Evolutionary conservation across 2,797 vertebrate genomes (phyloP), one percentile per base, ranked within the genome.

Genomic region (Babyrousa celebensis): DNA sequence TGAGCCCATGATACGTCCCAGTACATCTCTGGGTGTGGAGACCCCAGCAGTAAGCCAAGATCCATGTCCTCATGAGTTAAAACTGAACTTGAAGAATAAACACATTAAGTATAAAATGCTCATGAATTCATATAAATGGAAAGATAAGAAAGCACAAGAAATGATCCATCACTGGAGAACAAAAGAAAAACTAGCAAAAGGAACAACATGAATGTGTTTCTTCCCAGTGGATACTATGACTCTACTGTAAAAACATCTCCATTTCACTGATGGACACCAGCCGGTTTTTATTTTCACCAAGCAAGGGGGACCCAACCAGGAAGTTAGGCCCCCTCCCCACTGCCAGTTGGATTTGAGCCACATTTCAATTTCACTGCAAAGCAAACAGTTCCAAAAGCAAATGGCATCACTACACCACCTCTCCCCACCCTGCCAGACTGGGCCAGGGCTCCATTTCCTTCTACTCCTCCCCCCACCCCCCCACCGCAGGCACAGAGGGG

Each of bases 51-150:
- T 14, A 84, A 85, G 70, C 25, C 58, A 89, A 36, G 25, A 48
- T 27, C 16, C 56, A 29, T 32, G 56, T 72, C 88, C 58, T 83
- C 36, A 17, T 12, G 9, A 83, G 17, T n/a, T 80, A 75, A 58
- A 70, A 82, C n/a, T 85, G 56, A 88, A 72, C n/a, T 36, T 52
- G 63, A 86, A 95, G 32, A 40, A 85, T 68, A 91, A 52, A 23
- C 9, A 67, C 5, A 56, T 74, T 21, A 82, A 77, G 18, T 27
- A 68, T 4, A 36, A 6, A 40, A 43, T 15, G 10, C 43, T 65
- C 52, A 79, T 36, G 63, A 91, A 65, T 67, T 74, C 52, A 82
- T 16, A 27, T 36, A 88, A 85, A 63, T 89, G 40, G 27, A 12
- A 10, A 70, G 27, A 77, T 5, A 15, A 83, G 54, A 5, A 17